Base-by-base conservation (phyloP, 30 jellyfish, hydroid and myxozoan species). In the Clytia hemisphaerica region DNA sequence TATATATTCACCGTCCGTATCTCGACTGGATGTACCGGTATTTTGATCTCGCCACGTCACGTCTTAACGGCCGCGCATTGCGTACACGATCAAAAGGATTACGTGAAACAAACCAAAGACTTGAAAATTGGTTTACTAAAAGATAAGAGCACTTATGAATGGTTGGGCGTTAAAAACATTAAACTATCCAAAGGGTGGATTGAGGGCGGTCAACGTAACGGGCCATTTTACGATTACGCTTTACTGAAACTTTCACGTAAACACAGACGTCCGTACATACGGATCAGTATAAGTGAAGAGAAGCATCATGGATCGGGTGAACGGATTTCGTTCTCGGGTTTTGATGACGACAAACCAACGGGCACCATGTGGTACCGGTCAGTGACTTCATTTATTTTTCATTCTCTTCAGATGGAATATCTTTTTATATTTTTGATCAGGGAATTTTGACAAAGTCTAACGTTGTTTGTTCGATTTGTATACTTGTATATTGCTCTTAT, bases 21-120 rank as follows among this genome's bases (percentile, higher is more conserved):
- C 14, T 91, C 99, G 26, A 77, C 95, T 12, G 99, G 99, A 15
- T 91, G 99, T 74, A 80, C 99, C 54, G 99, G 99, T 55, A 92
- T 91, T 19, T 64, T 83, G 25, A 60, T 91, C 12, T 91, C 99
- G 15, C 99, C 99, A 37, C 95, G 95, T 31, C 99, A 91, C 61
- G 95, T 91, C 16, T 87, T 91, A 37, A 91, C 99, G 38, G 99
- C 99, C 6, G 99, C 99, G 28, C 99, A 91, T 58, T 91, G 99
- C 87, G 93, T 91, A 5, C 99, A 91, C 63, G 93, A 83, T 55
- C 99, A 91, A 77, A 82, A 71, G 37, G 99, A 91, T 61, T 91
- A 84, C 58, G 63, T 91, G 3, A 77, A 80, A 27, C 94, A 93
- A n/a, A 59, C 93, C 16, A 65, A 83, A 57, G 80, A 71, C 10